A percentile compares a stretch with the other conserved stretches of the same genome.
Evolutionary conservation across 2,797 vertebrate genomes (phyloP).

Genomic region (Melanotaenia parkinsoni): DNA sequence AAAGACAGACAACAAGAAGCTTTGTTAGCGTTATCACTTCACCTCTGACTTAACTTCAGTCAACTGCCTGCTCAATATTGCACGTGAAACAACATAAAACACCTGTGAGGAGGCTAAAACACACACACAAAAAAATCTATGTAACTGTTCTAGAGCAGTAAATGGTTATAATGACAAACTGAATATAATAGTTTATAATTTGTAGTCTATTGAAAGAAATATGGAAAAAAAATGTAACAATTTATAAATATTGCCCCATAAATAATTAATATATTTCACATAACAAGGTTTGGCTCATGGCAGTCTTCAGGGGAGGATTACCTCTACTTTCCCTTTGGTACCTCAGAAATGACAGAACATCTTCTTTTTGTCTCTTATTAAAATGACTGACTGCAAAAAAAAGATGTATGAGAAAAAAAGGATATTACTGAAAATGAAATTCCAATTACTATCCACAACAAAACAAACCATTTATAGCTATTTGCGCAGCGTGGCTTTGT

Average conservation of each 20-base stretch:
- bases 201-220: background rate
- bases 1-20: background rate
- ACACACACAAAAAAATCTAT: background rate
- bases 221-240: background rate
- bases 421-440: too few species aligned
- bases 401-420: background rate
- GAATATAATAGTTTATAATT: background rate
- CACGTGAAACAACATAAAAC: background rate
- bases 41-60: background rate
- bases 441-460: too few species aligned
- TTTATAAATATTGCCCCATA: background rate
- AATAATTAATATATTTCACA: background rate
- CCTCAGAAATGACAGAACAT: too few species aligned
- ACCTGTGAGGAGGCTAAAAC: background rate
- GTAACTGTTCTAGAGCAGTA: background rate
- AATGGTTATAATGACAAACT: background rate
- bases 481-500: too few species aligned
- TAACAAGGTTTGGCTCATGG: background rate
- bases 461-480: too few species aligned
- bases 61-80: background rate
- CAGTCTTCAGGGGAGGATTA: background rate
- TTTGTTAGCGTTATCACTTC: background rate
- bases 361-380: background rate
- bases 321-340: background rate
- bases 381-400: background rate